Conservation (phyloP, 30 jellyfish, hydroid and myxozoan species). For the Aurelia aurita region DNA sequence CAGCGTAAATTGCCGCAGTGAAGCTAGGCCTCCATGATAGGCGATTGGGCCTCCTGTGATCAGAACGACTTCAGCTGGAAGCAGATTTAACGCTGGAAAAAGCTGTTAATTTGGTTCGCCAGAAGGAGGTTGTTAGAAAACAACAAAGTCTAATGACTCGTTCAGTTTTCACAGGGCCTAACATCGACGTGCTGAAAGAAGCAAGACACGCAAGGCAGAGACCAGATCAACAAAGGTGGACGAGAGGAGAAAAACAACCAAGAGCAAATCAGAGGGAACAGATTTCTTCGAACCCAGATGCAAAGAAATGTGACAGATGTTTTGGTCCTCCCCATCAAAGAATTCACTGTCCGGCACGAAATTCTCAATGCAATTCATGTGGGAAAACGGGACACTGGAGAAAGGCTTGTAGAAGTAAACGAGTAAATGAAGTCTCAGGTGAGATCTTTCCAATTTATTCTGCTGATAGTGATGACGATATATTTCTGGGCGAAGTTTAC, state of each 20-base stretch:
- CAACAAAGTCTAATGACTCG: constrained; percentile 22
- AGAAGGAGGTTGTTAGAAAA: constrained; percentile 30
- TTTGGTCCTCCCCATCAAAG: constrained; percentile 24
- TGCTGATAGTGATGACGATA: too few species aligned
- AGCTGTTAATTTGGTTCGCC: constrained; percentile 49
- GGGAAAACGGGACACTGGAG: constrained; percentile 32
- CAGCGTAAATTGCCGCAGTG: too few species aligned
- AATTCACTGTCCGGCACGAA: constrained; percentile 36
- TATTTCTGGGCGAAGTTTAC: too few species aligned
- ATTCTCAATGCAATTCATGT: constrained; percentile 23
- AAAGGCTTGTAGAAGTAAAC: constrained; percentile 23
- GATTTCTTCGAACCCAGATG: too few species aligned
- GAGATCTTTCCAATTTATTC: too few species aligned
- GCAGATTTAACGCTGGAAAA: constrained; percentile 34
- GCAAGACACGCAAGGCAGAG: constrained; percentile 7
- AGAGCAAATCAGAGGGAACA: too few species aligned
- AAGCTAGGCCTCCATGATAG: too few species aligned
- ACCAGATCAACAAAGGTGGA: too few species aligned
- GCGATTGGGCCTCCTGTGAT: too few species aligned
- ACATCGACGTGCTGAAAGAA: neutral
- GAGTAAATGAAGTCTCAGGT: constrained; percentile 10
- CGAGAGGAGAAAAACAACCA: too few species aligned
- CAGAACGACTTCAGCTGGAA: too few species aligned
- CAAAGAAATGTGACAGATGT: too few species aligned
- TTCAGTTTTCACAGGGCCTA: neutral